Conservation (phyloP, 2,113 vertebrate genomes). For the Bucco capensis region DNA sequence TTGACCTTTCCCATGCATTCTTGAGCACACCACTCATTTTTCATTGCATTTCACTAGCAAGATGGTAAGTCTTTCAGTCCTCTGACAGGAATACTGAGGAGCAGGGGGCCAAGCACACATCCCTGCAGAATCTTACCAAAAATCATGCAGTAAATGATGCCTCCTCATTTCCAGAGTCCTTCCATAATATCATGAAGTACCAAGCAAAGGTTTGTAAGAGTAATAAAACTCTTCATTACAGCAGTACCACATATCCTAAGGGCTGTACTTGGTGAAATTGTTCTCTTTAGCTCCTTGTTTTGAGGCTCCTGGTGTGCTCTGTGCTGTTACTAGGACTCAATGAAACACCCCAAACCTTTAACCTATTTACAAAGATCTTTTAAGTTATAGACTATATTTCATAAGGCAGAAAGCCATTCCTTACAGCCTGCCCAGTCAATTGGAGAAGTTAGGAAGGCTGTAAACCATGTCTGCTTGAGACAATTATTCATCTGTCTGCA, state of each 20-base stretch:
- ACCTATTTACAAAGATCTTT: background rate
- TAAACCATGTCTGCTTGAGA: constrained; percentile 33
- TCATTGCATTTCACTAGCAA: background rate
- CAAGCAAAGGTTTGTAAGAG: background rate
- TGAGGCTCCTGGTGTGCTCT: background rate
- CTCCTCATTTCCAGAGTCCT: background rate
- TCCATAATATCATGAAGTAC: background rate
- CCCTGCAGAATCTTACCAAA: background rate
- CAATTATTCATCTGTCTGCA: constrained; percentile 52
- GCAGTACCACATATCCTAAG: background rate
- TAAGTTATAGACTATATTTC: background rate
- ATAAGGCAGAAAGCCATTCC: background rate
- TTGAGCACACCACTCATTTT: constrained; percentile 5
- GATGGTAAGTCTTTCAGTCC: background rate
- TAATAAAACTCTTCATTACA: background rate
- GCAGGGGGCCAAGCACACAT: background rate
- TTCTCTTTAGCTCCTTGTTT: background rate
- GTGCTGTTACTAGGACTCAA: background rate
- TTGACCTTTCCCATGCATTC: background rate
- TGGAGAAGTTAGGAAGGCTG: constrained; percentile 17
- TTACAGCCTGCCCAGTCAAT: background rate
- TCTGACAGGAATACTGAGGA: background rate
- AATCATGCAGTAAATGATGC: background rate
- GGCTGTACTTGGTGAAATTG: background rate
- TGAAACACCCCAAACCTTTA: background rate